Evolutionary conservation across 2,797 vertebrate species (phyloP), one percentile per base, ranked within the genome.

Genomic region (Microctenopoma lineatum): DNA sequence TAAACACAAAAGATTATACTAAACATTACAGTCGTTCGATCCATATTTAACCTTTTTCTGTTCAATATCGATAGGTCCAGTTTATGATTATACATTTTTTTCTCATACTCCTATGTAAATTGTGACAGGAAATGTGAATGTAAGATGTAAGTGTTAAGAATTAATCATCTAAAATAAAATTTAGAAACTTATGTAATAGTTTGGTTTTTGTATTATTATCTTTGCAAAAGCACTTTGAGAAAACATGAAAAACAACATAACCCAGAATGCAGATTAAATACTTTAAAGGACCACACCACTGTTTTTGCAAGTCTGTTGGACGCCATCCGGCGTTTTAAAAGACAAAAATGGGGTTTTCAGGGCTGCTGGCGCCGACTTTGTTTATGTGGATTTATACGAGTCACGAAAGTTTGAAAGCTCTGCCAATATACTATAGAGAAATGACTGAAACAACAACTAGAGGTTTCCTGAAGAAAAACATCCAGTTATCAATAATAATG

Each of bases 281-380:
- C 36, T 64, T 55, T 25, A 53, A 78, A 68, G 51, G 58, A 69
- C 59, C 38, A 45, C 32, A 45, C 50, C 50, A 73, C 56, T 42
- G 38, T 46, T 66, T 72, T 29, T 52, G 13, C 4, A 42, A 27
- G 14, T 38, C 70, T 27, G 18, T 38, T 9, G 12, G 29, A 26
- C 7, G 13, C 13, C 3, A 26, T 12, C 6, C 0, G 7, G 21
- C 18, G 18, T 4, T 14, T 44, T 18, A 61, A 50, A 51, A 29
- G 2, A 53, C 44, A 21, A 21, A 1, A 60, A 46, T 13, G 26
- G 1, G 29, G 10, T 3, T 66, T 8, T 4, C 36, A 38, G 36
- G 36, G 7, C 36, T 11, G 7, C 53, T 47, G 8, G 38, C 39
- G 58, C 25, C 46, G 15, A 63, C 41, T 45, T 26, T 4, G n/a